Conservation (phyloP, 2,113 vertebrate genomes). For the Trogon surrucura region DNA sequence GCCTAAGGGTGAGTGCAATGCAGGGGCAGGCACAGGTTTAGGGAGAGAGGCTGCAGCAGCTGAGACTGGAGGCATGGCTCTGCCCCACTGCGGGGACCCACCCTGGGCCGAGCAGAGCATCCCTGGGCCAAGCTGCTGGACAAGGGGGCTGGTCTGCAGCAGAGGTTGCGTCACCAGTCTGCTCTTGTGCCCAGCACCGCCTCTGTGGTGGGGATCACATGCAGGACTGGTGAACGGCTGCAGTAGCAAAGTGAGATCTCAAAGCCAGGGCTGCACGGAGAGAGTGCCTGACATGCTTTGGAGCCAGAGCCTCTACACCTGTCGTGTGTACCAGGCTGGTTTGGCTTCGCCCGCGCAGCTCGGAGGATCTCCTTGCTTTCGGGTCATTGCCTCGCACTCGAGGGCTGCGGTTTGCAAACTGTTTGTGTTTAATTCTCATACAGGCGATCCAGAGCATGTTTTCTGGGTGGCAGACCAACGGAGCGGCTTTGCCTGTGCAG, state of each 20-base stretch:
- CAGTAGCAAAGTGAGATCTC: neutral
- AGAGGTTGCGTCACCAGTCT: rapidly evolving
- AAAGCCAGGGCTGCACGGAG: rapidly evolving
- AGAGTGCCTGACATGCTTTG: neutral
- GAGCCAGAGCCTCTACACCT: neutral
- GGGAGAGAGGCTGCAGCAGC: neutral
- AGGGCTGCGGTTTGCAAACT: neutral
- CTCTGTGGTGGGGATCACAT: neutral
- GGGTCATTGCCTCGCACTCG: rapidly evolving
- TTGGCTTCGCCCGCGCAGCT: rapidly evolving
- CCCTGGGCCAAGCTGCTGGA: neutral
- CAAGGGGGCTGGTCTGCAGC: neutral
- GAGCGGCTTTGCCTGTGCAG: rapidly evolving
- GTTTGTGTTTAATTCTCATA: neutral
- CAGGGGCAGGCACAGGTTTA: neutral
- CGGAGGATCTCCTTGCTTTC: neutral
- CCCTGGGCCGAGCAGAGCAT: neutral
- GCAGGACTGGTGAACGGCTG: rapidly evolving
- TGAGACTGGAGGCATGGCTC: neutral
- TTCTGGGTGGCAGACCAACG: neutral
- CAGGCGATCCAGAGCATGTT: neutral
- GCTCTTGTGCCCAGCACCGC: neutral
- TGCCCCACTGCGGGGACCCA: rapidly evolving
- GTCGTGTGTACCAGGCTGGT: neutral
- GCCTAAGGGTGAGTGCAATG: neutral